These are phyloP conservation scores for Pedetes capensis DNA, from an alignment of 2,113 vertebrate genomes.

Conservation along the genomic window DNA sequence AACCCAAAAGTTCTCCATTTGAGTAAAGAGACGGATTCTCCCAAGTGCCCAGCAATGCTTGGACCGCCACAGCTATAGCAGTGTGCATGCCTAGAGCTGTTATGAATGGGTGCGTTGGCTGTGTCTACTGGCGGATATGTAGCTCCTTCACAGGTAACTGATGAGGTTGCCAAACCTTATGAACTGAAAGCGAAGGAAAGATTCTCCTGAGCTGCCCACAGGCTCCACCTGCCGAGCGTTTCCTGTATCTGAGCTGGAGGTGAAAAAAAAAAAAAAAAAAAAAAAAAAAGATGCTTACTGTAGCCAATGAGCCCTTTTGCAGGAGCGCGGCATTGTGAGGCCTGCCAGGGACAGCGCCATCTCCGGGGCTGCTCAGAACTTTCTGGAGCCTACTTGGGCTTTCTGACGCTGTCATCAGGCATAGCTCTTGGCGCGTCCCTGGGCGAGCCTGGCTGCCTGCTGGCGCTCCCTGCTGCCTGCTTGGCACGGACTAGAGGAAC, in stretches of 20 bases:
- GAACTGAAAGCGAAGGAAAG: neutral
- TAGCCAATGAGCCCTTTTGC: neutral
- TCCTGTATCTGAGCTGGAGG: neutral
- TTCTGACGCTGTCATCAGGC: neutral
- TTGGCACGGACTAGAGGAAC: neutral
- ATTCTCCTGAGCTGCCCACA: neutral
- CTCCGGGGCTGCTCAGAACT: neutral
- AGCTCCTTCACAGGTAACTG: neutral
- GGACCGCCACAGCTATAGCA: no score
- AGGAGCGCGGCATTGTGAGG: neutral
- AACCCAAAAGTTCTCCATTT: neutral
- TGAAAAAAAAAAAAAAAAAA: neutral
- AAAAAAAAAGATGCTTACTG: neutral
- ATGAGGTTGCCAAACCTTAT: neutral
- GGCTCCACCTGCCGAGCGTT: neutral
- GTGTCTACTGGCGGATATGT: neutral
- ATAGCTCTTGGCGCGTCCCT: neutral
- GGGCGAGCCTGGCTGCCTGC: neutral
- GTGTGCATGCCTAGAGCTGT: accelerated
- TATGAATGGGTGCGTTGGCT: neutral
- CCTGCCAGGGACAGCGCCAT: neutral
- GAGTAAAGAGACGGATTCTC: neutral
- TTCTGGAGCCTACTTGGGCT: neutral
- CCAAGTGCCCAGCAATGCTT: neutral
- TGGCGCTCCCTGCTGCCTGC: neutral